A percentile compares a stretch with the other conserved stretches of the same genome.
phyloP scores from a whole-genome alignment of 53 echinoderm and acorn worm genomes.

The Henricia sp. region DNA sequence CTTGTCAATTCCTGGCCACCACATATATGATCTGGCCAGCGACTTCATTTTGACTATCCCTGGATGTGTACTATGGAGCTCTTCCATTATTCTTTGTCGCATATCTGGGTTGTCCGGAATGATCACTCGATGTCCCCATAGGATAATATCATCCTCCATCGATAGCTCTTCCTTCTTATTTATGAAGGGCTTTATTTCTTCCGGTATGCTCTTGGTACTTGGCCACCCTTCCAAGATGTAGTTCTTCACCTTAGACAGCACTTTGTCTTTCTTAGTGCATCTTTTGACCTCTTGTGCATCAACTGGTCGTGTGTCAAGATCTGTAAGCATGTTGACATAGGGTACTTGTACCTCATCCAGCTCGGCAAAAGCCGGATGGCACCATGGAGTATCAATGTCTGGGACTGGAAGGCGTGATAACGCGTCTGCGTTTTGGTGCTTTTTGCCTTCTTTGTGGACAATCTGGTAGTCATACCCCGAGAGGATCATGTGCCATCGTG shows the following conservation, averaged over 20 bases:
- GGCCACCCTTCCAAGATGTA: not conserved
- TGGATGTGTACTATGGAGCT: constrained; percentile 59
- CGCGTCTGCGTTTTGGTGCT: no score
- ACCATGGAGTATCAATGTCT: not conserved
- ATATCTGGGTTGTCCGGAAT: constrained; percentile 26
- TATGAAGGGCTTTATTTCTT: constrained; percentile 1
- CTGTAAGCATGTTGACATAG: no score
- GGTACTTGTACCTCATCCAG: no score
- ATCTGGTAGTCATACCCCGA: no score
- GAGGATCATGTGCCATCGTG: no score
- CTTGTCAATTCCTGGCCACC: constrained; percentile 65
- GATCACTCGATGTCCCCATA: constrained; percentile 15
- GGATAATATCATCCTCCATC: not conserved
- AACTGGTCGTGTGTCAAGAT: not conserved
- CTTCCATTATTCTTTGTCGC: not conserved
- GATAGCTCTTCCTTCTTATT: constrained; percentile 9
- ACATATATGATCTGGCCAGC: constrained; percentile 60
- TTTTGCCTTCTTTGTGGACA: no score
- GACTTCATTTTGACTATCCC: constrained; percentile 71
- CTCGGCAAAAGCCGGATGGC: no score
- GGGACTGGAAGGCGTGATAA: constrained; percentile 27
- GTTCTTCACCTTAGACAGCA: not conserved
- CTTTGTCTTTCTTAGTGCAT: not conserved
- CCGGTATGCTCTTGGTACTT: not conserved
- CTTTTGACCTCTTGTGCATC: not conserved